Base-by-base conservation (phyloP, 37 sponge, comb jelly and placozoan genomes). In the Cliona cf. orientalis region DNA sequence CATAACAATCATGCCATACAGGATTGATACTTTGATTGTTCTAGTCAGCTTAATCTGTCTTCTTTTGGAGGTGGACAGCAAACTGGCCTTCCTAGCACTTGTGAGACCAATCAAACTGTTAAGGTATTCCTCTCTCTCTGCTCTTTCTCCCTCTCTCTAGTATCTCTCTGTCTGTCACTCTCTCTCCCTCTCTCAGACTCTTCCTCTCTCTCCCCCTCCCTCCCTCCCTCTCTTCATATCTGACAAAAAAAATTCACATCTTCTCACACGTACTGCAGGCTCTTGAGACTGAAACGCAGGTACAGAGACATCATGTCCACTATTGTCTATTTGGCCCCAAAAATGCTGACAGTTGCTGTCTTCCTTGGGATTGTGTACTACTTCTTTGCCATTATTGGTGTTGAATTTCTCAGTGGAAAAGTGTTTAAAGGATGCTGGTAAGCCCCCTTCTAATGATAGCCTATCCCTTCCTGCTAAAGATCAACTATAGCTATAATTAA, bases 311-410 rank as follows among this genome's bases (percentile, higher is more conserved):
- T 89, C 65, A 65, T 93, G 73, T 73, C 81, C 65, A 90, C 87
- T 14, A n/a, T 93, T 55, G 56, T 86, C 4, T 66, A 82, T 14
- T 84, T 93, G 0, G n/a, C 46, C 21, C 90, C 83, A 63, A 74
- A 82, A 28, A 72, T 93, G 23, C 23, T 83, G 5, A 91, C 26
- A 25, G 25, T 61, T 28, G 17, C 5, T 6, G 14, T 91, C 19
- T 71, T 91, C 26, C 64, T 92, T 0, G 0, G 78, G 33, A 43
- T 87, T 32, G 39, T 87, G 25, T 81, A 42, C 74, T 93, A 89
- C 76, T 81, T 71, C 67, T 93, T 61, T 78, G 90, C 94, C 41
- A 93, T 93, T n/a, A 76, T 89, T 42, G 94, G 90, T 7, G 90
- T 93, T 90, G 94, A 93, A 63, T 40, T 74, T 36, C 79, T 93